These are phyloP conservation scores for Monopis laevigella DNA, from an alignment of 2,888 invertebrate species.

Conservation along the genomic window DNA sequence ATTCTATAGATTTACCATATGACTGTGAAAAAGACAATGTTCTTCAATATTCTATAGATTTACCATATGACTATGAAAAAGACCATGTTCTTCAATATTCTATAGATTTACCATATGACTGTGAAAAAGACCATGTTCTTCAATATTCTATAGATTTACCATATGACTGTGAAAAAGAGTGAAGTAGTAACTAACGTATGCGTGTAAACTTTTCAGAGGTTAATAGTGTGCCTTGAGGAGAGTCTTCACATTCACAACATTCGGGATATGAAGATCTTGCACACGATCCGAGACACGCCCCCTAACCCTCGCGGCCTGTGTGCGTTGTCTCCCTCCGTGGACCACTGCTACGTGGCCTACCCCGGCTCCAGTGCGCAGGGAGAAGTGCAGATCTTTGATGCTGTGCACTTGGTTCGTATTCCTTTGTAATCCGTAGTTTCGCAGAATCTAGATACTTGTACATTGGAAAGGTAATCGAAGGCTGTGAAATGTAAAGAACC, in stretches of 20 bases:
- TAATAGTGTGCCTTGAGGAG: conserved; percentile 97
- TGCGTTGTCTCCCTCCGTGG: conserved; percentile 88
- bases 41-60: too few relatives aligned
- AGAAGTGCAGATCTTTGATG: conserved; percentile 96
- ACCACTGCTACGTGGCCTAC: conserved; percentile 95
- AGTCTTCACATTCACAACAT: conserved; percentile 98
- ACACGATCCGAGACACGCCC: conserved; percentile 98
- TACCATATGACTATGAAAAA: too few relatives aligned
- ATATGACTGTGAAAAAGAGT: too few relatives aligned
- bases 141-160: too few relatives aligned
- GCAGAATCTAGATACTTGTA: too few relatives aligned
- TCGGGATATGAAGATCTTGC: conserved; percentile 96
- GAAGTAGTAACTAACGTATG: background rate
- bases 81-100: too few relatives aligned
- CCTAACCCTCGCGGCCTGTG: conserved; percentile 93
- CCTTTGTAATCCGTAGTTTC: background rate
- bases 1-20: too few relatives aligned
- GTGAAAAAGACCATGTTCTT: too few relatives aligned
- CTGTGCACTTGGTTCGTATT: conserved; percentile 79
- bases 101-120: too few relatives aligned
- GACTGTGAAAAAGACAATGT: too few relatives aligned
- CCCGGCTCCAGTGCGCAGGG: conserved; percentile 94
- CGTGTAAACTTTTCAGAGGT: conserved; percentile 67
- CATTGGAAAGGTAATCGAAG: too few relatives aligned
- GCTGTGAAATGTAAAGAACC: too few relatives aligned